Conservation (phyloP, 2,113 vertebrate genomes). For the Nothoprocta perdicaria region DNA sequence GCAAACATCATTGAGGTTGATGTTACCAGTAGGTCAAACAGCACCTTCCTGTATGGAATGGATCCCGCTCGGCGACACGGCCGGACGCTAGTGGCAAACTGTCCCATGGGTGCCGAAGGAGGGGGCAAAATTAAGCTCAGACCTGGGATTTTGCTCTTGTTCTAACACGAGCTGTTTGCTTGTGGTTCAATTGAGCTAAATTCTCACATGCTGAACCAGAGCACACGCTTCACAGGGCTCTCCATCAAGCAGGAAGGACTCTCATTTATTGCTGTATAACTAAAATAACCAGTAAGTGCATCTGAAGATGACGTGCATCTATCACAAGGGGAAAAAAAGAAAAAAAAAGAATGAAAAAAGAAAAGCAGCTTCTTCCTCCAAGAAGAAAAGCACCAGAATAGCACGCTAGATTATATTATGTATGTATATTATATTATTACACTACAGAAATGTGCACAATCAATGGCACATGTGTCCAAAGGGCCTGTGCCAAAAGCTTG, state of each 20-base stretch:
- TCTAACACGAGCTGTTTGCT: neutral
- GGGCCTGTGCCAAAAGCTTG: neutral
- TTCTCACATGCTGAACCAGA: neutral
- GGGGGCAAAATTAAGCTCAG: neutral
- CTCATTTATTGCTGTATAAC: neutral
- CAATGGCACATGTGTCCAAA: neutral
- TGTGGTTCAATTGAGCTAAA: neutral
- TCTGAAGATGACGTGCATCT: neutral
- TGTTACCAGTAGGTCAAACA: neutral
- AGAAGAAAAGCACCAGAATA: neutral
- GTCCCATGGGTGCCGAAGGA: neutral
- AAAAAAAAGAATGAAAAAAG: neutral
- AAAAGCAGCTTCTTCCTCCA: neutral
- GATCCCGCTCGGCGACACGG: neutral
- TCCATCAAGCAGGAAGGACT: neutral
- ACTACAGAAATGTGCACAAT: neutral
- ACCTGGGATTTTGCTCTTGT: neutral
- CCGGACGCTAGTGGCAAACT: neutral
- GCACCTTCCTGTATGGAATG: neutral
- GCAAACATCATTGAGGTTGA: neutral
- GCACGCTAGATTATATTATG: neutral
- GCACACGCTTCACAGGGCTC: neutral
- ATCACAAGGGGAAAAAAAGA: neutral
- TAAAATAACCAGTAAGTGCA: neutral
- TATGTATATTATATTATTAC: neutral